Percentiles rank a stretch among this genome's conserved stretches.
phyloP scores from a whole-genome alignment of 2,113 vertebrate species.

The Dipodomys stephensi region DNA sequence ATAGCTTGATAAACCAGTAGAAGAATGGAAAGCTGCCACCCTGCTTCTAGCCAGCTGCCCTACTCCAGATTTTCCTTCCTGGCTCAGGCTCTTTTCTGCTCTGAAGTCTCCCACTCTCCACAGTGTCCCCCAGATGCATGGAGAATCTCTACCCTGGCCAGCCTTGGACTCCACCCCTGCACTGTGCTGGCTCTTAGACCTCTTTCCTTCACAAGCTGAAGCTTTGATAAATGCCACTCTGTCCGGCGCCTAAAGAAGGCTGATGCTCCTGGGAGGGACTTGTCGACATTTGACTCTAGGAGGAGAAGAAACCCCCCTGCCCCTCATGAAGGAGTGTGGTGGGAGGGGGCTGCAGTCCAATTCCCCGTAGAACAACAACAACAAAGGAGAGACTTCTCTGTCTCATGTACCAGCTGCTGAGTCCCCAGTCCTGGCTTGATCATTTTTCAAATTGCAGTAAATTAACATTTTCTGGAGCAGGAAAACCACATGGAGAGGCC shows the following conservation, averaged over 20 bases:
- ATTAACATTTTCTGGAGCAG: slow-evolving; percentile 79
- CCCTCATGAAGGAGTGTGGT: background rate
- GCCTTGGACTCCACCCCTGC: background rate
- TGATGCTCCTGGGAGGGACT: slow-evolving; percentile 69
- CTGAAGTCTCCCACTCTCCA: background rate
- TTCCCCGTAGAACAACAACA: slow-evolving; percentile 71
- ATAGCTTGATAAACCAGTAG: background rate
- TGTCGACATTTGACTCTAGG: slow-evolving; percentile 64
- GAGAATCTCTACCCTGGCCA: background rate
- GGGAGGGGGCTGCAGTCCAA: slow-evolving; percentile 51
- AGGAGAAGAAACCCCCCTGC: slow-evolving; percentile 55
- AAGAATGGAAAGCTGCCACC: background rate
- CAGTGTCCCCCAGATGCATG: background rate
- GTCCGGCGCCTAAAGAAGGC: slow-evolving; percentile 52
- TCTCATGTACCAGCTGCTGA: slow-evolving; percentile 69
- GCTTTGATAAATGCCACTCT: slow-evolving; percentile 67
- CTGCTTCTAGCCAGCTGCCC: background rate
- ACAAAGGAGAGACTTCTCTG: slow-evolving; percentile 57
- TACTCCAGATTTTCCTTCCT: background rate
- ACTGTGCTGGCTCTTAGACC: background rate
- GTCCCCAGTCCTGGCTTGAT: slow-evolving; percentile 62
- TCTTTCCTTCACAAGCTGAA: slow-evolving; percentile 68
- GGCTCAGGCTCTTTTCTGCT: background rate
- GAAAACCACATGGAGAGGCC: slow-evolving; percentile 70
- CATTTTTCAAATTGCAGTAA: slow-evolving; percentile 80